Conservation (phyloP, 2,888 invertebrate genomes). For the Drosophila niveifrons region DNA sequence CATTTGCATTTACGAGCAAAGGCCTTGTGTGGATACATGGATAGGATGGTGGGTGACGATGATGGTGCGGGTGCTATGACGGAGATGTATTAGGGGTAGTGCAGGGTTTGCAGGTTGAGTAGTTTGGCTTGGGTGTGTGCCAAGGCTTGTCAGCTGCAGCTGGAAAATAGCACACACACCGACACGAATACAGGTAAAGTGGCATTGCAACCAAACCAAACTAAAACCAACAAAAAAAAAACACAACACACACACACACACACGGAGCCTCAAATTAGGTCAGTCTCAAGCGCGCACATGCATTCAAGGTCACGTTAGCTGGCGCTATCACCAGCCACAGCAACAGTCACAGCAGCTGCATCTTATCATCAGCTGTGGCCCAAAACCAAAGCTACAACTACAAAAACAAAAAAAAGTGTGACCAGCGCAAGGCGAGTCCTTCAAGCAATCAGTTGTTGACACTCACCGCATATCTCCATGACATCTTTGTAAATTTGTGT, state of each 20-base stretch:
- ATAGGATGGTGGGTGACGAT: conserved; percentile 3
- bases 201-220: conserved; percentile 30
- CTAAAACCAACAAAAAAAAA: too few species aligned
- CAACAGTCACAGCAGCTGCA: neutral
- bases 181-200: conserved; percentile 38
- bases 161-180: conserved; percentile 55
- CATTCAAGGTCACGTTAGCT: conserved; percentile 62
- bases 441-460: neutral
- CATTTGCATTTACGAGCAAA: conserved; percentile 38
- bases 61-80: neutral
- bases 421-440: conserved; percentile 10
- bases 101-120: conserved; percentile 21
- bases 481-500: conserved; percentile 69
- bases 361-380: conserved; percentile 45
- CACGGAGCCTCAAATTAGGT: conserved; percentile 57
- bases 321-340: conserved; percentile 20
- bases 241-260: too few species aligned
- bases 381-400: neutral
- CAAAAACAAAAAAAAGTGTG: conserved; percentile 23
- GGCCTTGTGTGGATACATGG: conserved; percentile 40
- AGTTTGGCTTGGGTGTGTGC: conserved; percentile 35
- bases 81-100: neutral
- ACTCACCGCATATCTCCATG: conserved; percentile 85
- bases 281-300: conserved; percentile 37
- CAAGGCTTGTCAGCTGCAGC: conserved; percentile 52